phyloP scores from a whole-genome alignment of 2,797 vertebrate species.

The Paedocypris micromegethes region DNA sequence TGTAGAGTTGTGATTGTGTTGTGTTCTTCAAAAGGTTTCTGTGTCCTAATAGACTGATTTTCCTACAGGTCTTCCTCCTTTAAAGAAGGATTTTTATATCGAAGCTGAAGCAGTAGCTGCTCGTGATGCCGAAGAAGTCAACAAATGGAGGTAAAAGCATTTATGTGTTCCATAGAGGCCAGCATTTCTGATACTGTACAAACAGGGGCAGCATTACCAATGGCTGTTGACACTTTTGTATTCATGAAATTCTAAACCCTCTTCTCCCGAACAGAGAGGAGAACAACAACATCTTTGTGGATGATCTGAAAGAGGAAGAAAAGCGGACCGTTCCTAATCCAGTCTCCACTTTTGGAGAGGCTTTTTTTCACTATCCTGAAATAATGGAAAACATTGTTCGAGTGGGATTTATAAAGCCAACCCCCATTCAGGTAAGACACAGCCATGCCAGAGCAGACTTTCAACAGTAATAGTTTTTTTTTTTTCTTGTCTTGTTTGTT shows the following conservation, averaged over 20 bases:
- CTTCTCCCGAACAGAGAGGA: constrained; percentile 71
- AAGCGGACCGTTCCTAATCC: constrained; percentile 83
- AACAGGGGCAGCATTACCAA: neutral
- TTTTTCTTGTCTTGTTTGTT: neutral
- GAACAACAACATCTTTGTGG: constrained; percentile 86
- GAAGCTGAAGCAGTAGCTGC: constrained; percentile 71
- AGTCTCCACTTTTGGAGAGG: constrained; percentile 80
- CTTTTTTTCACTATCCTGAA: constrained; percentile 79
- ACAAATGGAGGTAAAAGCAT: constrained; percentile 74
- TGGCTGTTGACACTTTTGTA: neutral
- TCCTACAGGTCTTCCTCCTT: constrained; percentile 74
- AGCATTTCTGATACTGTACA: neutral
- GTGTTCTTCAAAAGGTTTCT: too few relatives aligned
- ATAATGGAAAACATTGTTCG: constrained; percentile 83
- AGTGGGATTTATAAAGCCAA: constrained; percentile 84
- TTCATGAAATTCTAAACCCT: neutral
- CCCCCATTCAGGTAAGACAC: constrained; percentile 88
- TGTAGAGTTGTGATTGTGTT: too few relatives aligned
- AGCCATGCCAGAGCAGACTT: neutral
- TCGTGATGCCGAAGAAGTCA: constrained; percentile 74
- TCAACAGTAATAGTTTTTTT: neutral
- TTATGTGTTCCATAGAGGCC: constrained; percentile 8
- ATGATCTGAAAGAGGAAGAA: constrained; percentile 81
- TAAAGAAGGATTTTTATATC: constrained; percentile 86
- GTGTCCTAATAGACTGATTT: neutral